Percentiles rank a stretch among this genome's conserved stretches.
Evolutionary conservation across 2,888 invertebrate species (phyloP).

Genomic region (Rhagonycha fulva): DNA sequence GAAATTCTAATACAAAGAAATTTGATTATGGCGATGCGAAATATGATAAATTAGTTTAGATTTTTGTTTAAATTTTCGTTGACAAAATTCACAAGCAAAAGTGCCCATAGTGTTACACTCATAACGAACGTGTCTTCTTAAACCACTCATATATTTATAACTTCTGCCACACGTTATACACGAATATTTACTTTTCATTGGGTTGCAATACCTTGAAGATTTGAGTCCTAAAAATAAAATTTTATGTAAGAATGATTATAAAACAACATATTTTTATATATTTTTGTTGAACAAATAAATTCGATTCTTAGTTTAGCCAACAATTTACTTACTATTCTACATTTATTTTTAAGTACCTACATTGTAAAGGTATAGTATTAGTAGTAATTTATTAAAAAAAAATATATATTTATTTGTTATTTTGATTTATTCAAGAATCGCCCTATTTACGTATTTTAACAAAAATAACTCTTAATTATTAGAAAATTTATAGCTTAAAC

Average conservation of each 20-base stretch:
- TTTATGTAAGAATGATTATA: background rate
- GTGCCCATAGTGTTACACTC: constrained; percentile 12
- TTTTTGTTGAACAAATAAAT: background rate
- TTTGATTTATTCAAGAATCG: background rate
- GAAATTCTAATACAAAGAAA: background rate
- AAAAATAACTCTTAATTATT: background rate
- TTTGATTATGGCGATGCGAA: background rate
- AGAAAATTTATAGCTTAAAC: background rate
- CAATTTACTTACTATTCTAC: background rate
- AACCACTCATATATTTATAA: constrained; percentile 6
- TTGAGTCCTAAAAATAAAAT: background rate
- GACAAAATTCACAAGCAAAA: background rate
- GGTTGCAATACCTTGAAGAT: background rate
- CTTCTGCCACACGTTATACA: constrained; percentile 2
- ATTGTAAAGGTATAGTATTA: background rate
- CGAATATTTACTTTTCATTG: background rate
- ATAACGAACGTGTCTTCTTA: constrained; percentile 15
- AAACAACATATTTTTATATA: background rate
- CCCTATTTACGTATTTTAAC: background rate
- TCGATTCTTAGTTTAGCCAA: background rate
- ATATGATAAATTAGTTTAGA: background rate
- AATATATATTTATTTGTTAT: background rate
- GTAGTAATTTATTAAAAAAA: background rate
- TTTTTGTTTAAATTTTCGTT: constrained; percentile 4
- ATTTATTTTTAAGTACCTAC: background rate